Evolutionary conservation across 2,797 vertebrate species (phyloP).

Genomic region (Pangasius mekongensis): DNA sequence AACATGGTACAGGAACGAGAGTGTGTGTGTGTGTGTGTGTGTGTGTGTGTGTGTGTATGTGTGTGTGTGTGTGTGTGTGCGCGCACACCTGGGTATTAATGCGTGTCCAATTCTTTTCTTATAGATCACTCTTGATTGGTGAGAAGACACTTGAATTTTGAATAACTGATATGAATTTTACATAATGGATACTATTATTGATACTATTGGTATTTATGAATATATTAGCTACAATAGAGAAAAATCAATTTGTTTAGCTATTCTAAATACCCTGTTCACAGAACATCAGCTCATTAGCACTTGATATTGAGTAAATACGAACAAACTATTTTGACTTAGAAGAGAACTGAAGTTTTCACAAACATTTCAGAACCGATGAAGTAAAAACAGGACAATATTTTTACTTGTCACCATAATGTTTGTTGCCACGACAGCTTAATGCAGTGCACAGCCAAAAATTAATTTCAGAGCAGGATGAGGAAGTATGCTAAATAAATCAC

Average conservation of each 20-base stretch:
- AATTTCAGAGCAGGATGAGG: neutral
- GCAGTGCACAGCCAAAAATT: neutral
- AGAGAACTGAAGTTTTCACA: neutral
- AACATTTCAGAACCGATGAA: neutral
- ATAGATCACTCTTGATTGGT: neutral
- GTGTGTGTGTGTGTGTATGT: neutral
- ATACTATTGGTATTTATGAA: neutral
- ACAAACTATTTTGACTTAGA: neutral
- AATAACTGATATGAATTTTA: neutral
- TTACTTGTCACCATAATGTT: neutral
- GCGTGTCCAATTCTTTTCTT: slow-evolving; percentile 3
- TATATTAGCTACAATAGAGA: neutral
- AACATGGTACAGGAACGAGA: slow-evolving; percentile 90
- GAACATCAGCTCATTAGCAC: neutral
- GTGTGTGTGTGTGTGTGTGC: slow-evolving; percentile 1
- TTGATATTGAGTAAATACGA: neutral
- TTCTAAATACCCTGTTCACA: neutral
- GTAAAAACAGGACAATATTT: neutral
- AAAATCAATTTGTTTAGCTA: neutral
- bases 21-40: neutral
- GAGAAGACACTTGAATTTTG: neutral
- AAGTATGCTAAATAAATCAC: neutral
- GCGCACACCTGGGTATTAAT: neutral
- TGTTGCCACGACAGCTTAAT: neutral
- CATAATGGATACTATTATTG: neutral